These are phyloP conservation scores for Corynorhinus townsendii DNA, from an alignment of 2,113 vertebrate species.

Conservation along the genomic window DNA sequence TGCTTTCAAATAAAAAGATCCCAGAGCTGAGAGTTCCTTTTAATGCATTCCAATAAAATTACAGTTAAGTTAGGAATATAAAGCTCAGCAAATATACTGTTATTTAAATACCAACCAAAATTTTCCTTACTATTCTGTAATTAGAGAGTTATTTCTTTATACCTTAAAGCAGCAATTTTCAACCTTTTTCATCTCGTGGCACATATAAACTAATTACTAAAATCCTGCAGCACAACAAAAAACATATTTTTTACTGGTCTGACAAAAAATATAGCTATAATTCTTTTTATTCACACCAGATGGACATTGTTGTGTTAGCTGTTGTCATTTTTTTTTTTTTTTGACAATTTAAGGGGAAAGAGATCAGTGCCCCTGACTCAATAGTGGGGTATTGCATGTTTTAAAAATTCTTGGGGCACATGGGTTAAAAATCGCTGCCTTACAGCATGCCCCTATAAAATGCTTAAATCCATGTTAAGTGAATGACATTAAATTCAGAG, in stretches of 20 bases:
- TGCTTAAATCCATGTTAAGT: not conserved
- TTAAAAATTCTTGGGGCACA: not conserved
- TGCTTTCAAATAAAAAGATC: constrained; percentile 8
- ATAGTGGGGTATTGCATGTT: not conserved
- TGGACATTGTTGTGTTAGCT: not conserved
- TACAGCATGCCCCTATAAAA: not conserved
- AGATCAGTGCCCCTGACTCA: not conserved
- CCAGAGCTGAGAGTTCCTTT: not conserved
- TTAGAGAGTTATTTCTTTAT: not conserved
- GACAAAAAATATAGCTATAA: not conserved
- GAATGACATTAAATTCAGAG: constrained; percentile 19
- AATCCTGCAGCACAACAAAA: not conserved
- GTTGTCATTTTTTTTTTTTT: not conserved
- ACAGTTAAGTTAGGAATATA: not conserved
- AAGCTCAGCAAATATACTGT: not conserved
- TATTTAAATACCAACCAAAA: not conserved
- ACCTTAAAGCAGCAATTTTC: not conserved
- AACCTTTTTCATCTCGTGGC: not conserved
- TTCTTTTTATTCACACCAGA: not conserved
- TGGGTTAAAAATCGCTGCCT: not conserved
- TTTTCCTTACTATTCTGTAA: not conserved
- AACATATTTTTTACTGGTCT: not conserved
- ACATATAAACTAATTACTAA: not conserved
- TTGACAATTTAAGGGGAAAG: not conserved
- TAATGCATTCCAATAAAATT: not conserved